Evolutionary conservation across 1,140 invertebrate genomes (phyloP), one percentile per base, ranked within the genome.

Genomic region (Andricus grossulariae): DNA sequence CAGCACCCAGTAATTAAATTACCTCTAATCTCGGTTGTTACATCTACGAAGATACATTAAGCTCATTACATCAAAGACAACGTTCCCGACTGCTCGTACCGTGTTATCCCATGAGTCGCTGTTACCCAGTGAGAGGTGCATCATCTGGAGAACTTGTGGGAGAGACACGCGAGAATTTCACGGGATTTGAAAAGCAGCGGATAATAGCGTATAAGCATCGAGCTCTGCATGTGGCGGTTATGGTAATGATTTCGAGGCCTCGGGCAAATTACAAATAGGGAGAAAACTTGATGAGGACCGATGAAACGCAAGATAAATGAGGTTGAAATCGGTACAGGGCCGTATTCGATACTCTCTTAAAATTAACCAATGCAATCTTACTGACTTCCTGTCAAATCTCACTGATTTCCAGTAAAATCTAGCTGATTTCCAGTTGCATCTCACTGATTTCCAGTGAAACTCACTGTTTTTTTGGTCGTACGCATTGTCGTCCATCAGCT

Each of bases 1-100:
- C 57, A 66, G 57, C 57, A 21, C 57, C 25, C 16, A 66, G 57
- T 66, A 66, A 66, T 66, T 66, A 66, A 66, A 66, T 66, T 66
- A 66, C 57, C 60, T 66, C 16, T 39, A 66, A 66, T 66, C 60
- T 66, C 25, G n/a, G 60, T 66, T 39, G 60, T 66, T 39, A 66
- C 60, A 66, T 66, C 60, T 39, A 66, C 60, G 25, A 66, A 66
- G 60, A 66, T 66, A 66, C 60, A 39, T 66, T 39, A 66, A 66
- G 39, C 60, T 66, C 60, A 66, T 66, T 66, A 66, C 60, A 66
- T 66, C 60, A 66, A 66, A 66, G 60, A 66, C 60, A 66, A 66
- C 60, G 32, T 66, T 32, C 32, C 39, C 32, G 60, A 25, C 15
- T 66, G 60, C 32, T 66, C 32, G 60, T 66, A 66, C 45, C 60